Evolutionary conservation across 2,113 vertebrate genomes (phyloP), one percentile per base, ranked within the genome.

Genomic region (Rousettus leschenaultii): DNA sequence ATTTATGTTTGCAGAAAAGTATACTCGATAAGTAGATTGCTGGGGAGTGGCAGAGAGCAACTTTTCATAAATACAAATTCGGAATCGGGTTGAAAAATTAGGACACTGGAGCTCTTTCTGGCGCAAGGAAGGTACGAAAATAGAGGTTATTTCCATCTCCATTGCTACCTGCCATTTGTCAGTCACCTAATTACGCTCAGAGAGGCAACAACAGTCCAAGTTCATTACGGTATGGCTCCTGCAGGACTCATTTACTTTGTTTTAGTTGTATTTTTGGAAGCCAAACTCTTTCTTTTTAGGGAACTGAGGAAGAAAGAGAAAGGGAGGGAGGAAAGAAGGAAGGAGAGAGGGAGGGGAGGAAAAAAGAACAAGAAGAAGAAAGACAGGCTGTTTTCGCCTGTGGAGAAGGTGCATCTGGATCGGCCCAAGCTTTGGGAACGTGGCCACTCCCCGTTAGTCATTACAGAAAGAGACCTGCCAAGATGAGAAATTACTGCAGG

Each of bases 401-500:
- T 89, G 97, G 97, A 95, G 96, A 92, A 96, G 98, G 98, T 95
- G 94, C 97, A 99, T 98, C 98, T 82, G 87, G 98, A 97, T 98
- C 91, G 97, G 98, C 96, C 98, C 98, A 98, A 98, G 99, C 98
- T 99, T 97, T 97, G 97, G 97, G 97, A 98, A 97, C 97, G 95
- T 95, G 80, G 97, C 98, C 99, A 99, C 99, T 99, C 99, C 99
- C 99, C 98, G 98, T 98, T 98, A 99, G 99, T 99, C 99, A 99
- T 99, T 99, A 99, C 98, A 99, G 99, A 99, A 98, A 99, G 98
- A 98, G 98, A 98, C 98, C 99, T 99, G 99, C 99, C 99, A 99
- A 99, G 99, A 99, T 99, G 99, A 99, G 99, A 98, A 99, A 99
- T 99, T 99, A 99, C 98, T 98, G 92, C 98, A 98, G 98, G 98